phyloP scores from a whole-genome alignment of 2,888 invertebrate species.

The Meta bourneti region DNA sequence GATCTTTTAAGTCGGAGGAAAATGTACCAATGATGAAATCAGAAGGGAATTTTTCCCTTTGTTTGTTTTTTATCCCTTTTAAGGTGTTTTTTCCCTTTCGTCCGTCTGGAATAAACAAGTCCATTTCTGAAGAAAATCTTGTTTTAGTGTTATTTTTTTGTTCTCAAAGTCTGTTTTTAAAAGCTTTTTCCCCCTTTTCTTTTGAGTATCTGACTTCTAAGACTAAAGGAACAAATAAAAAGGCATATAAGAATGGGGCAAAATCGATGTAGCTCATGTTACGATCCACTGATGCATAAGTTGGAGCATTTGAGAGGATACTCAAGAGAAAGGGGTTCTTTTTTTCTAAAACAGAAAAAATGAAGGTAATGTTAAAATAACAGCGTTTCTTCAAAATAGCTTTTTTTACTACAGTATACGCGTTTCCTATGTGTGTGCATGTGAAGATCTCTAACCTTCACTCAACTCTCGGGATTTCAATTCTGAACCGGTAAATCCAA shows the following conservation, averaged over 20 bases:
- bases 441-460: conserved; percentile 17
- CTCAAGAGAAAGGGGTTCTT: background rate
- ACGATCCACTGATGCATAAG: conserved; percentile 38
- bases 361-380: conserved; percentile 37
- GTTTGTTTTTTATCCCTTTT: conserved; percentile 16
- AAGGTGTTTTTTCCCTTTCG: conserved; percentile 10
- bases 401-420: background rate
- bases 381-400: background rate
- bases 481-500: background rate
- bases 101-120: conserved; percentile 60
- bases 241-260: background rate
- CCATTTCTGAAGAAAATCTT: conserved; percentile 58
- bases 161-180: conserved; percentile 52
- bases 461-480: background rate
- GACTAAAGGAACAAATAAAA: background rate
- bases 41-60: conserved; percentile 51
- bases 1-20: conserved; percentile 38
- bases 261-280: conserved; percentile 40
- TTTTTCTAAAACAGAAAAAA: conserved; percentile 1
- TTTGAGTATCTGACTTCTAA: conserved; percentile 11
- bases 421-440: background rate
- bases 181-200: conserved; percentile 44
- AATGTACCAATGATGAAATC: conserved; percentile 51
- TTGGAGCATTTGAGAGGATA: conserved; percentile 35
- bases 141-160: conserved; percentile 47